Base-by-base conservation (phyloP, 2,888 invertebrate genomes). In the Parnassius orleans region DNA sequence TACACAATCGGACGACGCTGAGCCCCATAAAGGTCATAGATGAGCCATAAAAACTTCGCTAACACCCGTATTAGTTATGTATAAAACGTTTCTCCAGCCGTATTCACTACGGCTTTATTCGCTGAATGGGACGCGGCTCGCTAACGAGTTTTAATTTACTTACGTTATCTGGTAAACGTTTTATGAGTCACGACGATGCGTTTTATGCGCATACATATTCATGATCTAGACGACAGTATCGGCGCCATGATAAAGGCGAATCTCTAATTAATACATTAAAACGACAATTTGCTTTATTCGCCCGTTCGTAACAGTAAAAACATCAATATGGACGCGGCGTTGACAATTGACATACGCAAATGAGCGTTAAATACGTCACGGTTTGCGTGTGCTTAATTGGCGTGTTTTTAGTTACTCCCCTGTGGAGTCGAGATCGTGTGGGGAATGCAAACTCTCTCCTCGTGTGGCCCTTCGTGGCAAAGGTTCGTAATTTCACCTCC, bases 261-360 rank as follows among this genome's bases (percentile, higher is more conserved):
- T 75, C 78, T 84, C 78, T 84, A 85, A 87, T 86, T 84, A 86
- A 87, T 82, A 86, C 83, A 80, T 85, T 84, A 84, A 81, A 80
- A 44, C 77, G 74, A 78, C 79, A 81, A 80, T 83, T 83, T 81
- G 81, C 80, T 81, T 76, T 75, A 72, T 77, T 79, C 77, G 24
- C 76, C 74, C 65, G 41, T 33, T 54, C 10, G 33, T 10, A 47
- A 44, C n/a, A 24, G 10, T 24, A 5, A 47, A 47, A 47, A 14
- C 9, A 14, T 47, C 47, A 47, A n/a, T 14, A 11, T n/a, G n/a
- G 11, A 19, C 47, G 47, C 19, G 19, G 19, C 19, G 19, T 19
- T 19, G 19, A 10, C 12, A 2, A 2, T 15, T 33, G 24, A 41
- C 41, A 53, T n/a, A 53, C n/a, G 9, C 48, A n/a, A 53, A 41